These are phyloP conservation scores for Bombus polaris DNA, from an alignment of 1,140 invertebrate genomes.

Conservation along the genomic window DNA sequence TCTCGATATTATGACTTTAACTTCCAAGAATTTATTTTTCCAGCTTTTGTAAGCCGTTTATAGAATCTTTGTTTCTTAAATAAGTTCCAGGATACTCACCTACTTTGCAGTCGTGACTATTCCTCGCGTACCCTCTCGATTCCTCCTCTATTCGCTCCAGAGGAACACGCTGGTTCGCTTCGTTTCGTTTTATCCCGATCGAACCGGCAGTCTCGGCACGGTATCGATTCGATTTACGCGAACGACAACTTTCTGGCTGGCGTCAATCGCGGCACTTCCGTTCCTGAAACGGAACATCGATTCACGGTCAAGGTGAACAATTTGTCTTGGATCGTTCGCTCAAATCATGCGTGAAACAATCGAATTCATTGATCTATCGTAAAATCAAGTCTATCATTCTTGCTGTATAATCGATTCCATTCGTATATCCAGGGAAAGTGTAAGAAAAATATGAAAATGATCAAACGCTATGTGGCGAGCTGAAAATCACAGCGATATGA, in stretches of 20 bases:
- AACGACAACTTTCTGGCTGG: not conserved
- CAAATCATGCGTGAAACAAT: not conserved
- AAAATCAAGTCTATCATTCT: not conserved
- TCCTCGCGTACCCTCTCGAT: not conserved
- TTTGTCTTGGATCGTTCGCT: not conserved
- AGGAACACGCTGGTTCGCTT: constrained; percentile 4
- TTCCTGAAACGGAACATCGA: constrained; percentile 3
- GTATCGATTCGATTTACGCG: constrained; percentile 22
- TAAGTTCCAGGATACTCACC: constrained; percentile 5
- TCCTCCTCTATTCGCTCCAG: not conserved
- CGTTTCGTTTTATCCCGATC: constrained; percentile 17
- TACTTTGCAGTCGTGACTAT: not conserved
- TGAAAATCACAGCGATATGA: not conserved
- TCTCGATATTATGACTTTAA: no score
- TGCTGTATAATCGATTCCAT: not conserved
- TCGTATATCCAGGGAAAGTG: not conserved
- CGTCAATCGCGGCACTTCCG: not conserved
- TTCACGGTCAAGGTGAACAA: not conserved
- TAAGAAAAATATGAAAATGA: not conserved
- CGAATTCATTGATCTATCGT: not conserved
- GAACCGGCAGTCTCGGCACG: not conserved
- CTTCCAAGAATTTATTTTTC: no score
- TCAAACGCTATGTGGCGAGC: not conserved
- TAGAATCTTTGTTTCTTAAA: not conserved
- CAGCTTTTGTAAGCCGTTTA: no score